Base-by-base conservation (phyloP, 2,113 vertebrate species). In the Indri indri region DNA sequence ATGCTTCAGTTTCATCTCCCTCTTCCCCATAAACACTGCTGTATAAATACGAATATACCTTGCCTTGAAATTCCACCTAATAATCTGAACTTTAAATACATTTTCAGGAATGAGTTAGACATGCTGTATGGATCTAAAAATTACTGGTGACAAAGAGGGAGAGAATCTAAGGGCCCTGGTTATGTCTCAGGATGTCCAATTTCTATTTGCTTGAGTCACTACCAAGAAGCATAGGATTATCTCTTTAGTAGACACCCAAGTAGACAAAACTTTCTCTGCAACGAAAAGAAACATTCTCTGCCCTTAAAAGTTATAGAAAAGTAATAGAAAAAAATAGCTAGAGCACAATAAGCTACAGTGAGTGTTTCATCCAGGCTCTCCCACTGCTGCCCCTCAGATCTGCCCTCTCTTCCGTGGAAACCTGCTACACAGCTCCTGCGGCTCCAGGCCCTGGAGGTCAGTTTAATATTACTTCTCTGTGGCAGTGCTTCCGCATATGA, bases 31-130 rank as follows among this genome's bases (percentile, higher is more conserved):
- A 82, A 73, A n/a, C 45, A 47, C 45, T 59, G 34, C 10, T 54
- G 12, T 59, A 14, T 42, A 89, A 71, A 85, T 25, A 42, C 20
- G 17, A 79, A 87, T 91, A 71, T 66, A 61, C 27, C 59, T 61
- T 86, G 52, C 32, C 70, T 92, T 94, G 63, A 71, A 94, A 88
- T 95, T 96, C 88, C 32, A 71, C 27, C 80, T 92, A 18, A 40
- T 90, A 77, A 92, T 92, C 34, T 30, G 32, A 80, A 95, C 54
- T 76, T 93, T 88, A 91, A 79, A 47, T 57, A 71, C 2, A 0
- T 34, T 34, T 13, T 45, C 71, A 42, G 30, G 30, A 92, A 65
- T 45, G 70, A 66, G 32, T 80, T 87, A 94, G 81, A 68, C 86
- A 40, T 70, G 73, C 37, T 42, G 12, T 2, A 3, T 86, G 52